Base-by-base conservation (phyloP, 2,888 invertebrate species). In the Oegoconia quadripuncta region DNA sequence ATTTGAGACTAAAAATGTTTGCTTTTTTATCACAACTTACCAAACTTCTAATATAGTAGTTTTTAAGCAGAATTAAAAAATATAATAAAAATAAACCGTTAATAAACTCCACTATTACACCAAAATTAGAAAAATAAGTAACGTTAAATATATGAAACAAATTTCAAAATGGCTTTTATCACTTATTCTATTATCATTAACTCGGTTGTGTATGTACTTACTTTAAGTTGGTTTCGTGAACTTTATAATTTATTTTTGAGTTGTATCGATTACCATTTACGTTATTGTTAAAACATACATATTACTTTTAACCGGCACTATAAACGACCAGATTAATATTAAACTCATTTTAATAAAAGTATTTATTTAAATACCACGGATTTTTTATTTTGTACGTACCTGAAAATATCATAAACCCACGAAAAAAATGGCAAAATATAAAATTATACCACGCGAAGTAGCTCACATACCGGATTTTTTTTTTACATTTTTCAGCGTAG, bases 181-280 rank as follows among this genome's bases (percentile, higher is more conserved):
- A 63, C 60, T 64, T 74, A 65, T 61, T 70, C 67, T 68, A 38
- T 55, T 55, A 56, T 65, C 62, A 59, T 74, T 77, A 70, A 74
- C 76, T 83, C 79, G 84, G 83, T 87, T 87, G 82, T 86, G 87
- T 88, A 79, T 86, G 86, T 90, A 90, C 89, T 89, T 89, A 89
- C 89, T 86, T 88, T 80, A 79, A 76, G 73, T 77, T 75, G 66
- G 64, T 74, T 76, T 74, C 66, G 53, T 61, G 53, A 52, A 55
- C 45, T 39, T 51, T 46, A 57, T 67, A 59, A 73, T 74, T 77
- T 71, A 64, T 75, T 69, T 64, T 74, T 72, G 59, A 65, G 61
- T 84, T 88, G 86, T 89, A 87, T 88, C 78, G 74, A 65, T 67
- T 69, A 71, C 67, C 52, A 70, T 70, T n/a, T 68, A 35, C 23